These are phyloP conservation scores for Punctoribates punctum DNA, from an alignment of 2,888 invertebrate genomes.

Conservation along the genomic window DNA sequence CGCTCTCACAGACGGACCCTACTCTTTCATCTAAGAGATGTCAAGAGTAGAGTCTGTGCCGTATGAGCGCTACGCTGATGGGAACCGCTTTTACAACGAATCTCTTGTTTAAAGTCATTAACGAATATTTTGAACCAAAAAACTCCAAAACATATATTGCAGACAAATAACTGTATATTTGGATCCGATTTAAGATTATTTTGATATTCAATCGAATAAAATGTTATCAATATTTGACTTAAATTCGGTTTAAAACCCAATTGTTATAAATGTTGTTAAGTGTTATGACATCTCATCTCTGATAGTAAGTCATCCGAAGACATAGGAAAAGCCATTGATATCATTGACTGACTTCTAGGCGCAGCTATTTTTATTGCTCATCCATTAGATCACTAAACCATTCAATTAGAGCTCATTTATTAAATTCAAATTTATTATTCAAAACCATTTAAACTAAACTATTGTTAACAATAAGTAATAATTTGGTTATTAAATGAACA, in stretches of 20 bases:
- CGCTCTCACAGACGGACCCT: slow-evolving; percentile 97
- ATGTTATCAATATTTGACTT: background rate
- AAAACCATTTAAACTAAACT: background rate
- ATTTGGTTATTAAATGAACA: background rate
- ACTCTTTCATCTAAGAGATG: slow-evolving; percentile 72
- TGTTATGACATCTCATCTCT: background rate
- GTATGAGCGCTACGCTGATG: slow-evolving; percentile 23
- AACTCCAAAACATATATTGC: background rate
- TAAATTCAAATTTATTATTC: background rate
- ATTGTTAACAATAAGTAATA: background rate
- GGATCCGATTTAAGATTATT: background rate
- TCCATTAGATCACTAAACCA: background rate
- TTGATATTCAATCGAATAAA: background rate
- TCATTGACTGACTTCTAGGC: slow-evolving; percentile 9
- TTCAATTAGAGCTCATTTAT: background rate
- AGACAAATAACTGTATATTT: slow-evolving; percentile 12
- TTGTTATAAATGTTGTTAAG: background rate
- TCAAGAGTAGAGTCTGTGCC: slow-evolving; percentile 18
- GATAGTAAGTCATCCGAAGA: background rate
- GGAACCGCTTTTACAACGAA: background rate
- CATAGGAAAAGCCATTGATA: background rate
- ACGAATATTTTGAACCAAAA: slow-evolving; percentile 18
- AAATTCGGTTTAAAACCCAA: background rate
- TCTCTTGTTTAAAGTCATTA: background rate
- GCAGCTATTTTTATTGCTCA: slow-evolving; percentile 31